phyloP scores from a whole-genome alignment of 1,140 invertebrate genomes.

The Dryas iulia region DNA sequence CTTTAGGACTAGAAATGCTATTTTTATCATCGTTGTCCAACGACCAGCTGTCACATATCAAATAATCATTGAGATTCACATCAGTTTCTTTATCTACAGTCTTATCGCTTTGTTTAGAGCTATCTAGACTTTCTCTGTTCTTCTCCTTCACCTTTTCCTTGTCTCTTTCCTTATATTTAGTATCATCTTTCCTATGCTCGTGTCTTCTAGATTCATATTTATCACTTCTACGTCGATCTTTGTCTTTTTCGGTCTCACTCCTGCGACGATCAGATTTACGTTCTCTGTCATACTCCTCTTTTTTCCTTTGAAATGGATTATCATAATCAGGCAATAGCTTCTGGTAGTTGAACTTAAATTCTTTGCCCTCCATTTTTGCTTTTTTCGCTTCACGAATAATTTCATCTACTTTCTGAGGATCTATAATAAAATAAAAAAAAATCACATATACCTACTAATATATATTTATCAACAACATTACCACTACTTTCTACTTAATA shows the following conservation, averaged over 20 bases:
- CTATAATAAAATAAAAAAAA: slow-evolving; percentile 42
- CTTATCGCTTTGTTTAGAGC: slow-evolving; percentile 27
- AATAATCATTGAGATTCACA: slow-evolving; percentile 66
- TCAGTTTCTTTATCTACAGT: slow-evolving; percentile 53
- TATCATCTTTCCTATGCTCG: slow-evolving; percentile 49
- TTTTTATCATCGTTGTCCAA: slow-evolving; percentile 70
- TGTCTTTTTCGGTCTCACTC: slow-evolving; percentile 30
- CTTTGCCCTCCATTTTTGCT: slow-evolving; percentile 59
- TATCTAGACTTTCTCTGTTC: slow-evolving; percentile 33
- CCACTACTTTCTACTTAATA: background rate
- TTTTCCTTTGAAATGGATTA: slow-evolving; percentile 71
- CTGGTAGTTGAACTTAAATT: slow-evolving; percentile 71
- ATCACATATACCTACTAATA: background rate
- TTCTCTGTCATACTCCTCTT: slow-evolving; percentile 46
- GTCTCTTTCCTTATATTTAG: slow-evolving; percentile 45
- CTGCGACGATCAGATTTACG: slow-evolving; percentile 32
- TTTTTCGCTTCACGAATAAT: slow-evolving; percentile 70
- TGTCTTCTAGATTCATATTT: slow-evolving; percentile 50
- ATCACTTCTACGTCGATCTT: slow-evolving; percentile 45
- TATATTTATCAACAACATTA: background rate
- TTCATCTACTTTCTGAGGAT: slow-evolving; percentile 68
- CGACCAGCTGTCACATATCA: slow-evolving; percentile 77
- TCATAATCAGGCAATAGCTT: slow-evolving; percentile 68
- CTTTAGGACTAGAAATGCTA: slow-evolving; percentile 49
- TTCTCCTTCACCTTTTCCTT: slow-evolving; percentile 38